Evolutionary conservation across 2,797 vertebrate genomes (phyloP), one percentile per base, ranked within the genome.

Genomic region (Leptodactylus fallax): DNA sequence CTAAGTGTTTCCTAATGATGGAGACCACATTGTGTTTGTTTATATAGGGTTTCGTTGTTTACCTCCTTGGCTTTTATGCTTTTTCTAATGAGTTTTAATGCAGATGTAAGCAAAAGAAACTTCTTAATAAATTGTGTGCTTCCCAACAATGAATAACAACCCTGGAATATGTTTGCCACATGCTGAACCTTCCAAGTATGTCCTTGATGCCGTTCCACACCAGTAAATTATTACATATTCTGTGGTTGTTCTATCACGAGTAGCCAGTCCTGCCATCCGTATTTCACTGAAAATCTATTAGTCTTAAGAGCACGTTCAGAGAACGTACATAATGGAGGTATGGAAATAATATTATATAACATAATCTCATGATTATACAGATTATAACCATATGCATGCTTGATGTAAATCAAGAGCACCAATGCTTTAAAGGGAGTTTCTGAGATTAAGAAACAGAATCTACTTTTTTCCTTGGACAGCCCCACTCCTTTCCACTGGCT

Each of bases 161-260:
- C 74, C 21, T 16, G 25, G 13, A 79, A 79, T 71, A 60, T 84
- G 83, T 36, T 84, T 60, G 51, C 87, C 87, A 88, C 67, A 87
- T 87, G 79, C 71, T 87, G 55, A 76, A 76, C 55, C 55, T 53
- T 82, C 53, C 65, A 81, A 87, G 63, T 81, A 87, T 87, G 79
- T 76, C 69, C 67, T 81, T 81, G 86, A 87, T 76, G 79, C 56
- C 9, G 71, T 82, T 88, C 87, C 81, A 88, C 65, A 67, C 86
- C 86, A 71, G 25, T 84, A 84, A 36, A 71, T 79, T 47, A 84
- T 81, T 87, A 61, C 79, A 72, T 67, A 56, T 84, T 76, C 27
- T 83, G 81, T 84, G 87, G 87, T 79, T 72, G 81, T 71, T 67
- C 47, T 69, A 60, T 55, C 53, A 56, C 45, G 51, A 71, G 12